Base-by-base conservation (phyloP, 2,888 invertebrate species). In the Bellardia bayeri region DNA sequence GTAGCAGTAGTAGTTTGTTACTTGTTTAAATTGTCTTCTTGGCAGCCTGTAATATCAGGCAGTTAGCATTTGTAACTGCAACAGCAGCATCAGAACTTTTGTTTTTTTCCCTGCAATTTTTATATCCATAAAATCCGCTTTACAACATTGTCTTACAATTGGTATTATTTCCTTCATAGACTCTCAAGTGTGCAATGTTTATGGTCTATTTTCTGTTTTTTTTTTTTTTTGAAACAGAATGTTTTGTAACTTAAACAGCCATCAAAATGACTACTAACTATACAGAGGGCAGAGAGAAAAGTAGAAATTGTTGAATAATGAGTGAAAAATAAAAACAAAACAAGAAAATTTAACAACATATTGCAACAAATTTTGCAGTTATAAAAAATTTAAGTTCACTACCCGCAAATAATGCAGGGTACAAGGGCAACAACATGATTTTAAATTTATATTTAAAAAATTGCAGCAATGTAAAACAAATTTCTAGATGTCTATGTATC, bases 311-410 rank as follows among this genome's bases (percentile, higher is more conserved):
- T 80, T 58, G 82, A 78, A 82, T 80, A 76, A 56, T 71, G 30
- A 76, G 37, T 13, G 45, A 68, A 45, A n/a, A 71, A 14, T 2
- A 58, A 66, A 13, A 69, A 30, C n/a, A 51, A 51, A 56, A 63
- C n/a, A n/a, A 40, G 11, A 37, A 37, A 37, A 37, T 37, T 37
- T 13, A 51, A 69, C 69, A 80, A 90, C 90, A 91, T 91, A 91
- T 91, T 91, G 91, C 92, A 91, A 91, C 91, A 91, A 72, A 23
- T 91, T 92, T 91, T 91, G 91, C 90, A 88, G 91, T 90, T 91
- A 91, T 91, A 92, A 91, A 75, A 91, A 91, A 69, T 90, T 90
- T 88, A 90, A 91, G 89, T 91, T 91, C 91, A 91, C 90, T 91
- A 89, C 90, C 90, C 33, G 84, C 72, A 23, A 74, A 72, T 81